phyloP scores from a whole-genome alignment of 1,140 invertebrate species.

The Orius laevigatus region DNA sequence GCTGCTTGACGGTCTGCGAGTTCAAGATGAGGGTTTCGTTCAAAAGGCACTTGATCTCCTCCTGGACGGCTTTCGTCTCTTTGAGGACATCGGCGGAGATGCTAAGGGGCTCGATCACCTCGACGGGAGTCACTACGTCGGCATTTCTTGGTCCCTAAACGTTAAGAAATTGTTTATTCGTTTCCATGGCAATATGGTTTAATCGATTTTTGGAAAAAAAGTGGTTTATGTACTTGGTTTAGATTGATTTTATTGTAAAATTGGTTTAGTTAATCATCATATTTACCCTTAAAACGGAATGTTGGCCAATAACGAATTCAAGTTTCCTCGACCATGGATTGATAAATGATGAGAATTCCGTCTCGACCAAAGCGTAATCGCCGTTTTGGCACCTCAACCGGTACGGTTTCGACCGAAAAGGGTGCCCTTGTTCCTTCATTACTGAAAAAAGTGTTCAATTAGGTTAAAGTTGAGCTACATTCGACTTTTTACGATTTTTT shows the following conservation, averaged over 20 bases:
- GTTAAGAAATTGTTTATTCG: no score
- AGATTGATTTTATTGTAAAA: no score
- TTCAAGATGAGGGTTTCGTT: constrained; percentile 40
- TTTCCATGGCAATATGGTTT: no score
- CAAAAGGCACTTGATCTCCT: constrained; percentile 49
- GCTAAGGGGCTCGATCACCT: constrained; percentile 21
- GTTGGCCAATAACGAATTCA: constrained; percentile 81
- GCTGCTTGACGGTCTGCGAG: constrained; percentile 37
- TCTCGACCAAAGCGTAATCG: constrained; percentile 62
- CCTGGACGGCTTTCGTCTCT: constrained; percentile 42
- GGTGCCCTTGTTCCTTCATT: constrained; percentile 40
- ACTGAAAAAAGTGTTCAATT: constrained; percentile 27
- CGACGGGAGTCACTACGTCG: constrained; percentile 38
- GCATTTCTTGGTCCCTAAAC: constrained; percentile 53
- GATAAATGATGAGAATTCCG: constrained; percentile 84
- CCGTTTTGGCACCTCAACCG: constrained; percentile 72
- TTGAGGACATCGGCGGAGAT: constrained; percentile 36
- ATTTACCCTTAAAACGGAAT: constrained; percentile 63
- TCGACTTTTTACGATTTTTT: no score
- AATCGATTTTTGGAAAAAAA: no score
- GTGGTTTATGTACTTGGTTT: no score
- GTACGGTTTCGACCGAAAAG: constrained; percentile 58
- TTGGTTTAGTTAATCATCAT: no score
- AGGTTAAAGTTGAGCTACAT: no score
- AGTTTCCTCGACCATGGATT: constrained; percentile 85